These are phyloP conservation scores for Camptogramma bilineatum DNA, from an alignment of 2,888 invertebrate species.

Conservation along the genomic window DNA sequence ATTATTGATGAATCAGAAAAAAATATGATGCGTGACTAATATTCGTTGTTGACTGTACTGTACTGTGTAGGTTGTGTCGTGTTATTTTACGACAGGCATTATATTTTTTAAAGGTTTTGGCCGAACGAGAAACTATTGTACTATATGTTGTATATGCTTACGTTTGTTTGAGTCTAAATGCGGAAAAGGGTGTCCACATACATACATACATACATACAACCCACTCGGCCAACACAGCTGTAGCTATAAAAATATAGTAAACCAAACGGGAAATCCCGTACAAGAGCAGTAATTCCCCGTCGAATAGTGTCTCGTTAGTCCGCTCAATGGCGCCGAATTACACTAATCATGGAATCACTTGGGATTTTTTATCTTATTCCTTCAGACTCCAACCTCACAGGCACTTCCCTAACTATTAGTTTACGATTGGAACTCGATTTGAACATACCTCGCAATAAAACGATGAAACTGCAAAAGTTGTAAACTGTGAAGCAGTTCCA, in stretches of 20 bases:
- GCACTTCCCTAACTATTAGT: conserved; percentile 2
- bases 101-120: background rate
- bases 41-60: background rate
- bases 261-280: background rate
- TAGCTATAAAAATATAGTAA: background rate
- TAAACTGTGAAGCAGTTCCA: too few relatives aligned
- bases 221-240: background rate
- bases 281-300: conserved; percentile 3
- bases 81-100: background rate
- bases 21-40: too few relatives aligned
- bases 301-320: conserved; percentile 22
- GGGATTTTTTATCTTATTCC: conserved; percentile 22
- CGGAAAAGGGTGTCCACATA: too few relatives aligned
- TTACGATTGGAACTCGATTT: background rate
- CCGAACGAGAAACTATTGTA: background rate
- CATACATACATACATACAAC: too few relatives aligned
- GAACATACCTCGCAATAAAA: too few relatives aligned
- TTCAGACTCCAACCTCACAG: conserved; percentile 13
- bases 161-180: too few relatives aligned
- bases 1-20: too few relatives aligned
- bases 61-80: too few relatives aligned
- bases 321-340: conserved; percentile 12
- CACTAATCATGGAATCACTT: conserved; percentile 20
- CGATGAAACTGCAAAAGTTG: too few relatives aligned
- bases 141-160: background rate